phyloP scores from a whole-genome alignment of 92 coral and sea anemone genomes.

The Isaurus tuberculatus region DNA sequence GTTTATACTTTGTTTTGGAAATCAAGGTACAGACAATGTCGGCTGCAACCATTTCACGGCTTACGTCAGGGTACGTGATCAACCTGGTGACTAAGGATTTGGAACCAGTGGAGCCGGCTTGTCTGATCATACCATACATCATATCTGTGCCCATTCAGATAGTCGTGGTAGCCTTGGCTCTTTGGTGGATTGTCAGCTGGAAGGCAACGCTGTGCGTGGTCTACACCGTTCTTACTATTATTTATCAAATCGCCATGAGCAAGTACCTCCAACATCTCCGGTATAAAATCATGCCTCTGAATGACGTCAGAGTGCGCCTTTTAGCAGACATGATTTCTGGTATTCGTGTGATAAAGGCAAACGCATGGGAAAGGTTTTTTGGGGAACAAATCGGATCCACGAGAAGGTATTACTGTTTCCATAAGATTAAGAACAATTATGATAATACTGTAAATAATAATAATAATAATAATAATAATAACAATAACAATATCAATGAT shows the following conservation, averaged over 20 bases:
- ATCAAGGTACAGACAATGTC: conserved; percentile 37
- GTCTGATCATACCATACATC: conserved; percentile 9
- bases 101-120: conserved; percentile 32
- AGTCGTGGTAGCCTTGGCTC: not conserved
- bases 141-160: conserved; percentile 39
- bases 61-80: conserved; percentile 38
- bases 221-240: not conserved
- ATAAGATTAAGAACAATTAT: no score
- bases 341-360: conserved; percentile 39
- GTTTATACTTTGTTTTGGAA: not conserved
- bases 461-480: no score
- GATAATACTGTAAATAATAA: no score
- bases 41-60: conserved; percentile 16
- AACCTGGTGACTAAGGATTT: conserved; percentile 35
- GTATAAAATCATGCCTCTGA: conserved; percentile 29
- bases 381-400: not conserved
- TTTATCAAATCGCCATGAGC: conserved; percentile 25
- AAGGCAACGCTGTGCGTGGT: conserved; percentile 20
- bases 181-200: conserved; percentile 49
- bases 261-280: conserved; percentile 20
- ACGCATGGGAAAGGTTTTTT: conserved; percentile 46
- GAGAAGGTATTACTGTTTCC: no score
- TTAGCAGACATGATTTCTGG: conserved; percentile 39
- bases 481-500: no score
- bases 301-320: conserved; percentile 32